Evolutionary conservation across 2,113 vertebrate genomes (phyloP), one percentile per base, ranked within the genome.

Genomic region (Hippocampus mohnikei): DNA sequence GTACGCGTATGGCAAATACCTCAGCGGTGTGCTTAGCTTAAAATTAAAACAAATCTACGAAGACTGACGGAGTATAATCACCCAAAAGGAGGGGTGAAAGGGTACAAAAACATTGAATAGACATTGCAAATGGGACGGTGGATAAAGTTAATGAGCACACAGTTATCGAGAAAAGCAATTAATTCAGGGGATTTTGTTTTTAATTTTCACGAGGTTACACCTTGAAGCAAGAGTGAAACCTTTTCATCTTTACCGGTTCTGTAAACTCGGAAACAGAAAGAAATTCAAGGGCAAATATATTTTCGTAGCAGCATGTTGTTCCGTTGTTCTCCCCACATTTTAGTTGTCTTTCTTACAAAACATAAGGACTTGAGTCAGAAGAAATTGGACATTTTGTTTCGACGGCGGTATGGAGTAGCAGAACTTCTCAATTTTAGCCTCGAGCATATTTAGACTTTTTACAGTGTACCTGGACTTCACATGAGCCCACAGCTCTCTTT

Each of bases 1-100:
- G 70, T 67, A 77, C 66, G 73, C 71, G 3, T 33, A 42, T 84
- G 79, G 82, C 77, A 74, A 71, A 72, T 70, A 63, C 66, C 61
- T 62, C 18, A 50, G 29, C 50, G 56, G 61, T 70, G 27, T 73
- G 59, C 46, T n/a, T 75, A 80, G 77, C 77, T 86, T 70, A 84
- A 70, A 77, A 62, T 52, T 65, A 71, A 69, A 64, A 44, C 1
- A 29, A 65, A 41, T 42, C n/a, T 25, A 37, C 73, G 66, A 72
- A 56, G 44, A 69, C 37, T 78, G 71, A 79, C 78, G 66, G 37
- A 33, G 11, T 67, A 71, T 69, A 59, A 60, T 25, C 44, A 69
- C 74, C 50, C 70, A 71, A 68, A 71, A 69, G 21, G 50, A 37
- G 44, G 59, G 53, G 44, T 61, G 27, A 56, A 68, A 11, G 29